Evolutionary conservation across 2,113 vertebrate species (phyloP), one percentile per base, ranked within the genome.

Genomic region (Clarias macrocephalus): DNA sequence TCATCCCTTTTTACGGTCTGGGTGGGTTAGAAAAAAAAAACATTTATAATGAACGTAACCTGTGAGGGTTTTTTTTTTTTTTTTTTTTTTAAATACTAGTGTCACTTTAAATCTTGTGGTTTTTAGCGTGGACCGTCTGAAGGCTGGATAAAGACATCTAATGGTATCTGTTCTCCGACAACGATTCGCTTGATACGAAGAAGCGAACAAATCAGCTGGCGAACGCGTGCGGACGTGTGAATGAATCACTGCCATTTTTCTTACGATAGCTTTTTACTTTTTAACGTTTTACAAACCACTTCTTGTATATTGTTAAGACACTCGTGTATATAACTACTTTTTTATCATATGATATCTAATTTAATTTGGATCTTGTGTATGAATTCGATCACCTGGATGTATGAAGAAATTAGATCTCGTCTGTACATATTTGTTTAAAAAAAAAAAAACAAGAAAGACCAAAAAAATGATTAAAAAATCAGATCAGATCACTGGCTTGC

Each of bases 211-310:
- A 75, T 60, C 83, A 16, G 19, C 68, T 56, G 48, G 82, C 79
- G 23, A 52, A 56, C 33, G 48, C 37, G 77, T 33, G 77, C 56
- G 33, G 52, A 33, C n/a, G 66, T 83, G 62, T 76, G 83, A 80
- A 96, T 95, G 95, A 96, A 96, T 94, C 92, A 85, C 42, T 93
- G 93, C 95, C 94, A 95, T 95, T 92, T 88, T 98, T 96, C 94
- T 93, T 98, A 97, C 93, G 89, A 95, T 94, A 95, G 93, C 95
- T 95, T 96, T 95, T 96, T 94, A 95, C 95, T 96, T 96, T 97
- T 97, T 95, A 96, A 96, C 94, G 92, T 94, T 93, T 95, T 94
- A 94, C 93, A 94, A 95, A 93, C 95, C 90, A 96, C 95, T 96
- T 92, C 93, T 95, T 96, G 96, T 97, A 96, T 93, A 95, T 94